Base-by-base conservation (phyloP, 2,888 invertebrate species). In the Calameuta pallipes region DNA sequence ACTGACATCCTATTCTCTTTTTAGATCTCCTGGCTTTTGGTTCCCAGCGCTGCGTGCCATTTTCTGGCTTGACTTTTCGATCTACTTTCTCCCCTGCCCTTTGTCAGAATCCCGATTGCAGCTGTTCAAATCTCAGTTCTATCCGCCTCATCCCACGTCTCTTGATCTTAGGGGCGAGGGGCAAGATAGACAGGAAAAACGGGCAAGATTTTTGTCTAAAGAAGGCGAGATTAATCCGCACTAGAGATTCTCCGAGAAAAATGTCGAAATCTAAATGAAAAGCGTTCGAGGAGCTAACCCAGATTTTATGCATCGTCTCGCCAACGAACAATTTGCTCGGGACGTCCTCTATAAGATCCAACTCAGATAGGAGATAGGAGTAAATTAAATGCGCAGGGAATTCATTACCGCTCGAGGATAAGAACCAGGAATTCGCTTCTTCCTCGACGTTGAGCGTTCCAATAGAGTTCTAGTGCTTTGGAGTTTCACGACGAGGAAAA, bases 311-410 rank as follows among this genome's bases (percentile, higher is more conserved):
- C 71, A 71, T 11, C 70, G n/a, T 69, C 12, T 71, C 75, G 11
- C 75, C 41, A 12, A 56, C 15, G 71, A 37, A 30, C 23, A 73
- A 78, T 78, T 78, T 76, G 37, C 76, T 12, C 56, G 34, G 68
- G 15, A 76, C 73, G 73, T 75, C 56, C 23, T 56, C 30, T 73
- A 68, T 78, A 34, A 76, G 76, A 76, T 76, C 69, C 35, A 12
- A 73, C 75, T 68, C 41, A 33, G 73, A 75, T 78, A 71, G 41
- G 36, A 23, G 15, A 30, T 33, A 73, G 34, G 31, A 73, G 78
- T 78, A 68, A 78, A 78, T 78, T 78, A 76, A 78, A 78, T 78
- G 36, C 70, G 56, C 34, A 73, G 76, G 34, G 36, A 78, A 76
- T 78, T 78, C 75, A 78, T 78, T 78, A 78, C 68, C 78, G 75